Evolutionary conservation across 1,140 invertebrate species (phyloP).

Genomic region (Drosophila mojavensis): DNA sequence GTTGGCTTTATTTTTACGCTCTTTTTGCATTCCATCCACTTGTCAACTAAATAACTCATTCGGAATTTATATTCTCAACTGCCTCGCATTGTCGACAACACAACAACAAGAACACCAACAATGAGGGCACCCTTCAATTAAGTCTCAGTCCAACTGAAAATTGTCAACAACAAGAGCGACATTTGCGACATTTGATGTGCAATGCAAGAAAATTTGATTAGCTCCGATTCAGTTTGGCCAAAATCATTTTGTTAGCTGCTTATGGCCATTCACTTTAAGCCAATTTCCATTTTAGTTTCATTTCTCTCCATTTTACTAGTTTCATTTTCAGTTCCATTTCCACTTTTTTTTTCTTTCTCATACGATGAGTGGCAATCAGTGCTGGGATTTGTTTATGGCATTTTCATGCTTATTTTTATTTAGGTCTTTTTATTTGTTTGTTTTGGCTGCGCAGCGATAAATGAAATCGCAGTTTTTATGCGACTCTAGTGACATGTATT

Average conservation of each 20-base stretch:
- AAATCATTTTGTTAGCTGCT: constrained; percentile 53
- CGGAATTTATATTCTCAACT: constrained; percentile 6
- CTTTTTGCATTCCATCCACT: background rate
- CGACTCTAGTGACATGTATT: constrained; percentile 24
- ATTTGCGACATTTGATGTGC: constrained; percentile 21
- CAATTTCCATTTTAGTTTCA: constrained; percentile 68
- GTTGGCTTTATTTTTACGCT: background rate
- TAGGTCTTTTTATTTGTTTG: constrained; percentile 52
- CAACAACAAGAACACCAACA: constrained; percentile 1
- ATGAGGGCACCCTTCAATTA: constrained; percentile 10
- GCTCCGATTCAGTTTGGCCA: constrained; percentile 20
- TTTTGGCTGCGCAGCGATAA: constrained; percentile 43
- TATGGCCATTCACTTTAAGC: constrained; percentile 57
- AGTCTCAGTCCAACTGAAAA: background rate
- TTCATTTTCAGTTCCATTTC: background rate
- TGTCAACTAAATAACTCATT: constrained; percentile 10
- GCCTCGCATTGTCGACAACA: constrained; percentile 8
- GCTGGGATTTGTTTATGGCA: constrained; percentile 57
- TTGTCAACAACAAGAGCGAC: constrained; percentile 8
- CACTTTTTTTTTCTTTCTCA: background rate
- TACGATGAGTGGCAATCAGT: constrained; percentile 58
- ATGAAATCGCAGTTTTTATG: constrained; percentile 46
- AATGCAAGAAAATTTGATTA: constrained; percentile 25
- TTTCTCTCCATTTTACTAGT: background rate
- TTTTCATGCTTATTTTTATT: constrained; percentile 67